A percentile compares a stretch with the other conserved stretches of the same genome.
phyloP scores from a whole-genome alignment of 2,888 invertebrate genomes.

The Cheilosia impressa region DNA sequence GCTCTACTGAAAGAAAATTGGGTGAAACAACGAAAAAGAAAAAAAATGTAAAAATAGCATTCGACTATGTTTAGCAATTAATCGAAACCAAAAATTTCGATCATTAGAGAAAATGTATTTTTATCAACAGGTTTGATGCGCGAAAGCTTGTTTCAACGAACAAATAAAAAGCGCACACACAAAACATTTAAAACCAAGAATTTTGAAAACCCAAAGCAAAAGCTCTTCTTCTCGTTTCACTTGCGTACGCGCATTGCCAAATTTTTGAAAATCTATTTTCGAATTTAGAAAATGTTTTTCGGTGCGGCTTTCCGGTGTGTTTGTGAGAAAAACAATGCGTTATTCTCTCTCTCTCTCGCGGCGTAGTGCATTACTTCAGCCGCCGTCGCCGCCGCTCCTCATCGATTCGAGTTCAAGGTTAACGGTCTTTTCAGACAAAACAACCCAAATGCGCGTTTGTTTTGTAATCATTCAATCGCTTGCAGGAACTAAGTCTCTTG shows the following conservation, averaged over 20 bases:
- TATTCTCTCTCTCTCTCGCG: neutral
- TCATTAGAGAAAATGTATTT: constrained; percentile 70
- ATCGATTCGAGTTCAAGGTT: constrained; percentile 59
- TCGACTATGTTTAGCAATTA: constrained; percentile 68
- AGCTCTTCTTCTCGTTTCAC: constrained; percentile 38
- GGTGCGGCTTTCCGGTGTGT: constrained; percentile 7
- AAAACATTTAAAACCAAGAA: too few relatives aligned
- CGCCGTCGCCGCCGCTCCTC: neutral
- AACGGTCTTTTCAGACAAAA: constrained; percentile 32
- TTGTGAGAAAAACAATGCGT: constrained; percentile 43
- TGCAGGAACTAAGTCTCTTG: constrained; percentile 29
- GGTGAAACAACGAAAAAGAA: constrained; percentile 30
- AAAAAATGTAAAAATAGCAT: constrained; percentile 61
- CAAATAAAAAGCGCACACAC: constrained; percentile 8
- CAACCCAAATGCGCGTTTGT: constrained; percentile 4
- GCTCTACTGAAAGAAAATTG: constrained; percentile 14
- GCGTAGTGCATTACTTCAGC: constrained; percentile 20
- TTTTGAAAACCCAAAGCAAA: neutral
- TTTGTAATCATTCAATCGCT: constrained; percentile 9
- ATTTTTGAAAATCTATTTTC: constrained; percentile 67
- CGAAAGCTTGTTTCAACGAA: constrained; percentile 51
- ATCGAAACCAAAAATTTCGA: constrained; percentile 65
- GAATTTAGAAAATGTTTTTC: constrained; percentile 32
- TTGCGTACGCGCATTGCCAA: constrained; percentile 71
- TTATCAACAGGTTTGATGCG: constrained; percentile 75